phyloP scores from a whole-genome alignment of 1,140 invertebrate genomes.

The Propsilocerus akamusi region DNA sequence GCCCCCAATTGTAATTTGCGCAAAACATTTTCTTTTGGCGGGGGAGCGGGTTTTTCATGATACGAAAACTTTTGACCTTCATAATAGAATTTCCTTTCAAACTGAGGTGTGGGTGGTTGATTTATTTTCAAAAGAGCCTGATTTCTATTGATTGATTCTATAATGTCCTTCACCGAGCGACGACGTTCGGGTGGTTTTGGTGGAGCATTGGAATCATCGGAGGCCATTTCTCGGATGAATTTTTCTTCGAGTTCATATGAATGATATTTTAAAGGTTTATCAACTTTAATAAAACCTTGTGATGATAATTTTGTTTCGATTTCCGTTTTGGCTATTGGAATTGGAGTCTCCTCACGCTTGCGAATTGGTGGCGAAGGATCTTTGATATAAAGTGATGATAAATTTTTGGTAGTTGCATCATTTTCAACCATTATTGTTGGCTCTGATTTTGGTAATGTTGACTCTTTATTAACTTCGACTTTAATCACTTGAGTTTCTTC shows the following conservation, averaged over 20 bases:
- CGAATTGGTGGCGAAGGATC: not conserved
- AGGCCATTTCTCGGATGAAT: slow-evolving; percentile 5
- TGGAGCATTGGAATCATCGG: slow-evolving; percentile 7
- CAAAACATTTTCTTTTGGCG: not conserved
- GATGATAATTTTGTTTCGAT: not conserved
- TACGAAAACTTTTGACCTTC: not conserved
- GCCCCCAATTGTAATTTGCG: slow-evolving; percentile 1
- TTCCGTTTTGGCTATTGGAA: not conserved
- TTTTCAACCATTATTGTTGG: not conserved
- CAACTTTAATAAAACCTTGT: not conserved
- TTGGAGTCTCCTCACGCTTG: not conserved
- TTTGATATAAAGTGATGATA: too few relatives aligned
- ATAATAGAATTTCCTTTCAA: not conserved
- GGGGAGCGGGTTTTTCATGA: not conserved
- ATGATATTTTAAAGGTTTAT: not conserved
- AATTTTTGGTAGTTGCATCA: too few relatives aligned
- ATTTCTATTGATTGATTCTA: slow-evolving; percentile 22
- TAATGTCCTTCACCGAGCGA: slow-evolving; percentile 21
- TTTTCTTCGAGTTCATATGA: not conserved
- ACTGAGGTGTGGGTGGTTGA: not conserved
- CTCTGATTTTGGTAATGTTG: too few relatives aligned
- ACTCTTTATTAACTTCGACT: too few relatives aligned
- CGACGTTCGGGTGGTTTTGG: slow-evolving; percentile 8
- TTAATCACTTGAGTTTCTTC: too few relatives aligned
- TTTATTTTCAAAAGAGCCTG: slow-evolving; percentile 19